Conservation (phyloP, 2,113 vertebrate genomes). For the Malurus alboscapulatus region DNA sequence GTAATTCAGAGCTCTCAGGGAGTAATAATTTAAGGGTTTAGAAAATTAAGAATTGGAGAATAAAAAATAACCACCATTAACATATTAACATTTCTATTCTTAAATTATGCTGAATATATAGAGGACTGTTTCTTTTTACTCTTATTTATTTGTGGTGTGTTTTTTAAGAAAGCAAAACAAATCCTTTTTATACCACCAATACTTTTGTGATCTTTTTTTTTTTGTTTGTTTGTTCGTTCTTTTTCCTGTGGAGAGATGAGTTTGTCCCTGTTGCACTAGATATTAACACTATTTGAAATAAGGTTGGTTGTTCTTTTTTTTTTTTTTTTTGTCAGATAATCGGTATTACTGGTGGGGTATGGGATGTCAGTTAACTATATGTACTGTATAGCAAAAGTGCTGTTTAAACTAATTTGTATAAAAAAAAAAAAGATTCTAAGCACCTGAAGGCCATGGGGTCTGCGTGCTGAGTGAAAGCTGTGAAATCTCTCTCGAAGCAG, state of each 20-base stretch:
- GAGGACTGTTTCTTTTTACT: constrained; percentile 78
- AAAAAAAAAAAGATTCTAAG: constrained; percentile 58
- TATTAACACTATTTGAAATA: constrained; percentile 70
- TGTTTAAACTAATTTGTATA: constrained; percentile 73
- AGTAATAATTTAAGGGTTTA: constrained; percentile 77
- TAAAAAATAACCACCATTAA: constrained; percentile 71
- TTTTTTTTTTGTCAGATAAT: constrained; percentile 47
- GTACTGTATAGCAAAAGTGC: constrained; percentile 69
- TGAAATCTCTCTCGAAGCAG: constrained; percentile 71
- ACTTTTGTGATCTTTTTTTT: constrained; percentile 44
- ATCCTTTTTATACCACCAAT: constrained; percentile 68
- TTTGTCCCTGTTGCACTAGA: constrained; percentile 80
- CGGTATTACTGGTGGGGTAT: constrained; percentile 56
- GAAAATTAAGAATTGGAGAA: constrained; percentile 75
- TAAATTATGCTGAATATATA: constrained; percentile 80
- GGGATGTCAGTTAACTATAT: constrained; percentile 53
- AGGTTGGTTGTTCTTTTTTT: not conserved
- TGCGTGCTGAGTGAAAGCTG: constrained; percentile 73
- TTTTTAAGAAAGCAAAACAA: constrained; percentile 54
- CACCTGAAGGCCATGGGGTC: not conserved
- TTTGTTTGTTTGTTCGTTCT: constrained; percentile 34
- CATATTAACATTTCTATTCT: constrained; percentile 75
- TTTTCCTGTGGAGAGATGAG: constrained; percentile 78
- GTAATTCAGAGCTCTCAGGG: constrained; percentile 76
- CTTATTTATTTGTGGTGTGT: constrained; percentile 76